Evolutionary conservation across 2,888 invertebrate species (phyloP), one percentile per base, ranked within the genome.

Genomic region (Thymelicus lineola): DNA sequence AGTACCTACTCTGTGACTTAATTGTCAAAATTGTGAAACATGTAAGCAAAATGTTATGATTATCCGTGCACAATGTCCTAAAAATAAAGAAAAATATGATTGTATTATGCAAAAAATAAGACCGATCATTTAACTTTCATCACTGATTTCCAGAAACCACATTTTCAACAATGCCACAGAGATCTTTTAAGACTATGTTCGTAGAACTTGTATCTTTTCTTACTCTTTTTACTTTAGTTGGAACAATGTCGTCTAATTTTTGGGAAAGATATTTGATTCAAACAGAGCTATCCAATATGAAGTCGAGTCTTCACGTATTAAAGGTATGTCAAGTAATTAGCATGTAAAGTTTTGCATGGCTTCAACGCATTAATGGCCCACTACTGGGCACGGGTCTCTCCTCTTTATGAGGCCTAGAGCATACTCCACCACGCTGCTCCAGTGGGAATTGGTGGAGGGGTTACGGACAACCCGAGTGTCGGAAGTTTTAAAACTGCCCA

Each of bases 221-320:
- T 38, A 79, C 84, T 7, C 71, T 87, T 46, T 75, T 87, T 12
- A 80, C 81, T 1, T 70, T 91, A 5, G 73, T 86, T 0, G 87
- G 89, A 7, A 89, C 91, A 73, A 64, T 90, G 7, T 77, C 80
- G 1, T 78, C 85, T 0, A 86, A 85, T 63, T 82, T 88, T 70
- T 91, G 88, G 90, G 91, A 91, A 72, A 79, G 82, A 63, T 84
- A 84, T 58, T 74, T 84, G 3, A 79, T 91, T 63, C 82, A 86
- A 70, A 77, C 75, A 1, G 87, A 91, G 72, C 71, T 92, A 35
- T 72, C 71, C 7, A 76, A 74, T 35, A 84, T 92, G 81, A 91
- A 89, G 74, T 76, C 74, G 14, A 88, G 83, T 57, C 76, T 93
- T 46, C 70, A 84, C 62, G 66, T 76, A 28, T 73, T 92, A 12